Base-by-base conservation (phyloP, 2,888 invertebrate species). In the Drosophila nr. perissopoda region DNA sequence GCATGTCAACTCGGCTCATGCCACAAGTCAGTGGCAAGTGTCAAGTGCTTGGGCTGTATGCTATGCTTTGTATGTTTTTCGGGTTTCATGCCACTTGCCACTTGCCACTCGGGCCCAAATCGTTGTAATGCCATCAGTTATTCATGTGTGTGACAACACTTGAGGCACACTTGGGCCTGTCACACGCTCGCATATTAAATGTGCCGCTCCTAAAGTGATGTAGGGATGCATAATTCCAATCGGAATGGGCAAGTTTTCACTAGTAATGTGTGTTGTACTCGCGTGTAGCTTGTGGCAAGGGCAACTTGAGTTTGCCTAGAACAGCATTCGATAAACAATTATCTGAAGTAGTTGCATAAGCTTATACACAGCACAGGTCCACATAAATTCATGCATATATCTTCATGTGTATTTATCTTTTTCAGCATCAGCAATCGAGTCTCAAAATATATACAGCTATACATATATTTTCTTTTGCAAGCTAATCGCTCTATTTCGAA, bases 11-110 rank as follows among this genome's bases (percentile, higher is more conserved):
- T 62, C 70, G 76, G 76, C 86, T 85, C 82, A 88, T 88, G 85
- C 88, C 88, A 88, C 88, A 88, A 86, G 82, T 80, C 74, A 27
- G 84, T 79, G 89, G 87, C 85, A 84, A 89, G 89, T 87, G 87
- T 89, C 87, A 89, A 89, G 87, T 87, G 89, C 61, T 49, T 65
- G 52, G 54, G 58, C 51, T 42, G 36, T 58, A 18, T 58, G 64
- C 65, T 53, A 34, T 69, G 65, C 67, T 58, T 49, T 64, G 52
- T 58, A 38, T 69, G 34, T 65, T 64, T 83, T 85, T 83, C 52
- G 72, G 81, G 76, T 64, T 70, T 76, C 68, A 68, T 78, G 76
- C 78, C 78, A 74, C 79, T 74, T 88, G 76, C 76, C 81, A 81
- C 86, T 83, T 82, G 82, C 74, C 78, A 59, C 79, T 70, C 40